Evolutionary conservation across 2,113 vertebrate genomes (phyloP).

Genomic region (Polypterus senegalus): DNA sequence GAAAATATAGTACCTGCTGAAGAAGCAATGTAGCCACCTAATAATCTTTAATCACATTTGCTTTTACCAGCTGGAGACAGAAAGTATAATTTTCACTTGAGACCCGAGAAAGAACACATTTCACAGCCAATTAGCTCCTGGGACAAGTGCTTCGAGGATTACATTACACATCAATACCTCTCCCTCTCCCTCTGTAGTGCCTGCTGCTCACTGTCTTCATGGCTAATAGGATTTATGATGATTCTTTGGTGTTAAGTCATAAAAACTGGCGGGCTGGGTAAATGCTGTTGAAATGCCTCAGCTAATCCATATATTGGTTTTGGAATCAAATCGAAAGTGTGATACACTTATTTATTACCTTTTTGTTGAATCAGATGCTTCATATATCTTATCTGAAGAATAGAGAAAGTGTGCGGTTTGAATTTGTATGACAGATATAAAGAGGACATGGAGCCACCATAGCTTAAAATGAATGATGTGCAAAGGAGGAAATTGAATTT

Average conservation of each 20-base stretch:
- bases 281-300: constrained; percentile 1
- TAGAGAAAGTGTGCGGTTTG: too few relatives aligned
- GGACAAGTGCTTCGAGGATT: constrained; percentile 11
- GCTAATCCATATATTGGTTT: background rate
- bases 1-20: background rate
- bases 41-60: constrained; percentile 4
- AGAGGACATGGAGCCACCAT: too few relatives aligned
- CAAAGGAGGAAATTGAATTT: too few relatives aligned
- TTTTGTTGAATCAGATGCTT: too few relatives aligned
- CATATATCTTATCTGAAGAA: too few relatives aligned
- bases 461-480: too few relatives aligned
- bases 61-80: constrained; percentile 9
- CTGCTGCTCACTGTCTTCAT: background rate
- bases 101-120: background rate
- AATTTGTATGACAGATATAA: too few relatives aligned
- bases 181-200: background rate
- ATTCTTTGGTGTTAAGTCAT: constrained; percentile 6
- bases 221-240: constrained; percentile 11
- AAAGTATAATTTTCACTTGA: background rate
- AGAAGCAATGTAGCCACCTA: constrained; percentile 1
- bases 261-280: constrained; percentile 7
- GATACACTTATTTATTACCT: too few relatives aligned
- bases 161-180: constrained; percentile 10
- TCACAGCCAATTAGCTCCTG: constrained; percentile 14
- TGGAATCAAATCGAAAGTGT: too few relatives aligned